Base-by-base conservation (phyloP, 2,113 vertebrate species). In the Vombatus ursinus region DNA sequence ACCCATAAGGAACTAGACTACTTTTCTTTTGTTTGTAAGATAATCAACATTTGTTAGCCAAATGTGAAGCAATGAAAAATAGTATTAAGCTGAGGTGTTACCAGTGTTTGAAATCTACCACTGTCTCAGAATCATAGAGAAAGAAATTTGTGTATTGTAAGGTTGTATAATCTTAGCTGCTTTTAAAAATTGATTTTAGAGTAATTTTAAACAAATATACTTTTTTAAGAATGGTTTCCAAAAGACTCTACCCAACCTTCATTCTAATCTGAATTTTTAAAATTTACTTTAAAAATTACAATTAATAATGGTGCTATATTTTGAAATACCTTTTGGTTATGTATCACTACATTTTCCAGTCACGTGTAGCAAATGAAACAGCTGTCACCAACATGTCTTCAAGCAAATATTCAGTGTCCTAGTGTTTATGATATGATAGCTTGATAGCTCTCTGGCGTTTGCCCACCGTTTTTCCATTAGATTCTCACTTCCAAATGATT, bases 231-330 rank as follows among this genome's bases (percentile, higher is more conserved):
- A 28, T 90, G 9, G 61, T 52, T 91, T 89, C 4, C 48, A 49
- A 92, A 61, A 8, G 37, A 52, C 61, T 47, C 37, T 53, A 54
- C 16, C 68, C 68, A 22, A n/a, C 14, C 19, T 93, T 50, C 44
- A 52, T 47, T 94, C 23, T 12, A 14, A 0, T 47, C 50, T 93
- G n/a, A 19, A 68, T 61, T 89, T 51, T 25, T 77, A 16, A 95
- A 92, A 22, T 37, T 50, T 28, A 3, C 26, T 16, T 49, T 84
- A 84, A 48, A 25, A 47, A 0, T 26, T 26, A 3, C 7, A n/a
- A 5, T 31, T 10, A 2, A 24, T 19, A 31, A 24, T 26, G 84
- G 12, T 47, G 84, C 6, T 0, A n/a, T 5, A 0, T 50, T n/a
- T 84, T 84, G 68, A 84, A 84, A 44, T 23, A 84, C 37, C n/a